phyloP scores from a whole-genome alignment of 2,113 vertebrate species.

The Paramisgurnus dabryanus region DNA sequence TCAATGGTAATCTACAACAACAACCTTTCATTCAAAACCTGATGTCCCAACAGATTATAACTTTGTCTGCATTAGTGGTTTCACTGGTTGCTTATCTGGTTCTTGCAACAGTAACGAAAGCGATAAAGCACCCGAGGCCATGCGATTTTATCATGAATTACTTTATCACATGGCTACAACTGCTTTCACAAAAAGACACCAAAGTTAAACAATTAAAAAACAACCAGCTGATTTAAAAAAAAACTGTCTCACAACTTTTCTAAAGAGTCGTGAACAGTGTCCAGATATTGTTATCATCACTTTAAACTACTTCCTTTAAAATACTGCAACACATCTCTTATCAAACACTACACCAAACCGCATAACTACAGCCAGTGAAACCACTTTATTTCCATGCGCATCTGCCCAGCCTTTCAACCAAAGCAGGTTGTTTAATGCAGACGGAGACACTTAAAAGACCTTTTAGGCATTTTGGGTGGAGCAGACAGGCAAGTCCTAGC shows the following conservation, averaged over 20 bases:
- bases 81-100: not conserved
- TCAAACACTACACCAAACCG: not conserved
- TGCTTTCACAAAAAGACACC: not conserved
- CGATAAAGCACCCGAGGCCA: not conserved
- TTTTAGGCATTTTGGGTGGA: constrained; percentile 36
- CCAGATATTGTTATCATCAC: too few species aligned
- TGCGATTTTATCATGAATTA: not conserved
- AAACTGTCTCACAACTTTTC: too few species aligned
- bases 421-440: constrained; percentile 1
- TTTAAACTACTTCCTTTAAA: too few species aligned
- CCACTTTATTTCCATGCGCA: constrained; percentile 7
- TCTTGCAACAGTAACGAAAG: not conserved
- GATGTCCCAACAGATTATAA: not conserved
- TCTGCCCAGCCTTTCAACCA: not conserved
- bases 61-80: not conserved
- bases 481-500: constrained; percentile 26
- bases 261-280: too few species aligned
- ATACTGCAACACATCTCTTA: not conserved
- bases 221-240: too few species aligned
- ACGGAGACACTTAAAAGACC: not conserved
- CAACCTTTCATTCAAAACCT: not conserved
- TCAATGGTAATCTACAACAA: not conserved
- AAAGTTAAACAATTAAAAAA: too few species aligned
- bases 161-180: too few species aligned
- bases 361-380: not conserved